These are phyloP conservation scores for Microctonus aethiopoides DNA, from an alignment of 2,888 invertebrate genomes.

Conservation along the genomic window DNA sequence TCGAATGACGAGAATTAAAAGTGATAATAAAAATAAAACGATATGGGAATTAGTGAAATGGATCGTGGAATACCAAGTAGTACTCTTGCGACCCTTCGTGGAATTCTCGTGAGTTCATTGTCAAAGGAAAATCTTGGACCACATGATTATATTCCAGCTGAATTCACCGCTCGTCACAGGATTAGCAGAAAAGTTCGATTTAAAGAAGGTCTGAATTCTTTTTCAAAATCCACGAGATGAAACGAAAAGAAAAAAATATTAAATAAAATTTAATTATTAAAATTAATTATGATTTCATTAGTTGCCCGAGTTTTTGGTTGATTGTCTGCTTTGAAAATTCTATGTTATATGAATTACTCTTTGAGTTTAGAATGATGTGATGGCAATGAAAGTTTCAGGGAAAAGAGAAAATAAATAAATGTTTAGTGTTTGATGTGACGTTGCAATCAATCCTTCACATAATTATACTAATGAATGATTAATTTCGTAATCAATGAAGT, in stretches of 20 bases:
- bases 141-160: conserved; percentile 65
- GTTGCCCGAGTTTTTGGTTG: background rate
- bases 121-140: conserved; percentile 71
- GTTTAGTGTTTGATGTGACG: background rate
- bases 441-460: conserved; percentile 35
- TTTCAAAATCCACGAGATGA: background rate
- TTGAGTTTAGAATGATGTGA: background rate
- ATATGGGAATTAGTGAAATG: conserved; percentile 52
- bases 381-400: background rate
- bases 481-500: conserved; percentile 57
- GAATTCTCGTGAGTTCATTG: conserved; percentile 71
- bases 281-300: background rate
- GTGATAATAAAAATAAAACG: background rate
- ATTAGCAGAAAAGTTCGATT: conserved; percentile 60
- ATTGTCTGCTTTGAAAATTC: background rate
- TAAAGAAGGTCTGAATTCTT: conserved; percentile 48
- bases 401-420: background rate
- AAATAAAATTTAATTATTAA: background rate
- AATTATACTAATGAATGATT: conserved; percentile 56
- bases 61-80: conserved; percentile 68
- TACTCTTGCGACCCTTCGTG: conserved; percentile 70
- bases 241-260: background rate
- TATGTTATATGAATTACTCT: background rate
- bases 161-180: conserved; percentile 49
- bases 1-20: conserved; percentile 18